Evolutionary conservation across 1,140 invertebrate genomes (phyloP), one percentile per base, ranked within the genome.

Genomic region (Drosophila arawakana): DNA sequence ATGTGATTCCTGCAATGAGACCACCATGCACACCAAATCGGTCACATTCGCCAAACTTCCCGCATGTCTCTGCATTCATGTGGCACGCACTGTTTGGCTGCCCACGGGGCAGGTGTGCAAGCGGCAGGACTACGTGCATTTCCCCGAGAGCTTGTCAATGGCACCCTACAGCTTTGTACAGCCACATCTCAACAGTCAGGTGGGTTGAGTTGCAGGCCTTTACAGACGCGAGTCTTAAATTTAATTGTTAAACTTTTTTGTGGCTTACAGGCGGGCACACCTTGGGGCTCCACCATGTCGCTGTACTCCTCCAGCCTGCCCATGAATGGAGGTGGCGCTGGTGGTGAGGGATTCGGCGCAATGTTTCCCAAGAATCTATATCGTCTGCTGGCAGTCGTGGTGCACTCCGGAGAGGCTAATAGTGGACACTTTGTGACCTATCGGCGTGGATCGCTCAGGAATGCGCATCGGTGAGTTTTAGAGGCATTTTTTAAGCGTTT

Each of bases 361-460:
- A 92, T 92, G 91, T 92, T 92, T 61, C 92, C 92, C 39, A 91
- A 90, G 37, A 92, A 92, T 65, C 91, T 94, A 35, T 98, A 97
- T 93, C 94, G 94, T 78, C 93, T 99, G 46, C 94, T 95, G 77
- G 95, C 97, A 1, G 97, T 98, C 0, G 95, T 98, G n/a, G 97
- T 97, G 46, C 98, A 98, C 93, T 94, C 96, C 50, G 98, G 98
- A 15, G 95, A 96, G 77, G 96, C 96, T 9, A 95, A 96, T 90
- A 96, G 96, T 52, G 98, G 98, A 34, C 98, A 99, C 94, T 98
- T 98, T 93, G 95, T 98, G 50, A 98, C 97, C 39, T 98, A 98
- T 91, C 93, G 98, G 57, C 94, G 97, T 10, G 96, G 96, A 68
- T 94, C 94, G 79, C 92, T 93, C 25, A 92, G 94, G 63, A 94